Evolutionary conservation across 2,888 invertebrate genomes (phyloP).

Genomic region (Calliopum simillimum): DNA sequence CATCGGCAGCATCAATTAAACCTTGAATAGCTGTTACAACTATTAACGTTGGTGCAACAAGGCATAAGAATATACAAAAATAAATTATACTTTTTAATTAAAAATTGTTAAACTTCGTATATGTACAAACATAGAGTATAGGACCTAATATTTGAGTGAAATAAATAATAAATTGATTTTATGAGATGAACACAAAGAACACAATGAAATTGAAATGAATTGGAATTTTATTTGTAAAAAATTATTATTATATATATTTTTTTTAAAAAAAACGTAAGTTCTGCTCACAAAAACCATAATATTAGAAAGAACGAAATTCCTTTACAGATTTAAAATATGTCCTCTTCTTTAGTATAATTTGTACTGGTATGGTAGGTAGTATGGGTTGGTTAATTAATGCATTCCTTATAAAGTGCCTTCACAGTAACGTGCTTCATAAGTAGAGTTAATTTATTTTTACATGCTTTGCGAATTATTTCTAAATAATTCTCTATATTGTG

Average conservation of each 20-base stretch:
- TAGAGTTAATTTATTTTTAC: conserved; percentile 9
- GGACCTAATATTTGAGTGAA: too few species aligned
- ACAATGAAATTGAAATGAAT: conserved; percentile 16
- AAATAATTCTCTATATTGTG: background rate
- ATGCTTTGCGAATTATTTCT: conserved; percentile 17
- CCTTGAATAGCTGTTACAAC: conserved; percentile 69
- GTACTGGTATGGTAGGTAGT: background rate
- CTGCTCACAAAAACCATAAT: too few species aligned
- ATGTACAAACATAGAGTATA: too few species aligned
- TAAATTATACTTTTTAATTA: background rate
- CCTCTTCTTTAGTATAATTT: conserved; percentile 46
- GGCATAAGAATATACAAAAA: background rate
- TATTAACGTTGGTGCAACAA: conserved; percentile 44
- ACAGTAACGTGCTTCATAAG: conserved; percentile 39
- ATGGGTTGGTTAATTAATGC: conserved; percentile 37
- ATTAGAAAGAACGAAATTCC: background rate
- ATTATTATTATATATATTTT: too few species aligned
- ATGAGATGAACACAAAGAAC: background rate
- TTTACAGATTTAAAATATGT: conserved; percentile 54
- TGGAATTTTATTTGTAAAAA: background rate
- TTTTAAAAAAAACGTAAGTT: too few species aligned
- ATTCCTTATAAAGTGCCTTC: conserved; percentile 29
- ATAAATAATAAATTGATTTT: too few species aligned
- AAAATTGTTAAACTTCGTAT: background rate
- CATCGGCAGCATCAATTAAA: conserved; percentile 68